Percentiles rank a stretch among this genome's conserved stretches.
Evolutionary conservation across 2,113 vertebrate species (phyloP).

Genomic region (Paracanthobrama guichenoti): DNA sequence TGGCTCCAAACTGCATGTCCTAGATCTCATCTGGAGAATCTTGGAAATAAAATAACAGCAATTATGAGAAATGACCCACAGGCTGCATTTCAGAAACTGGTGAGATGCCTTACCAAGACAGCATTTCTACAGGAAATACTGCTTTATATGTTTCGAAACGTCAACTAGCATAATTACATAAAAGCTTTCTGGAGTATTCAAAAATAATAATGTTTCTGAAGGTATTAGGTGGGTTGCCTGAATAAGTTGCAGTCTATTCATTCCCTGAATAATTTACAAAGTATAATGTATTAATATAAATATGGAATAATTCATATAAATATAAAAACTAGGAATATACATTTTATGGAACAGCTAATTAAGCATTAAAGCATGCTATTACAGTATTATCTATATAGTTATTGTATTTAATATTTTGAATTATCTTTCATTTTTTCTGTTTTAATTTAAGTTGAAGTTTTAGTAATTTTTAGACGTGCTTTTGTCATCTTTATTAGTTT

Average conservation of each 20-base stretch:
- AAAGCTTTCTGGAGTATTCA: not conserved
- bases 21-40: not conserved
- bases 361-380: no score
- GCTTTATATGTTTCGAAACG: not conserved
- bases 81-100: not conserved
- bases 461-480: not conserved
- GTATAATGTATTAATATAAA: not conserved
- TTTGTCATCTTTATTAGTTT: not conserved
- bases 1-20: not conserved
- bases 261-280: no score
- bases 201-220: not conserved
- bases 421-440: not conserved
- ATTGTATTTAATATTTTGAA: not conserved
- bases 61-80: not conserved
- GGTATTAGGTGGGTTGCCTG: not conserved
- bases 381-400: not conserved
- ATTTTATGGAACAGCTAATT: no score
- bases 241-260: not conserved
- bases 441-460: not conserved
- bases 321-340: no score
- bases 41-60: conserved; percentile 4
- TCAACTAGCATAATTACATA: not conserved
- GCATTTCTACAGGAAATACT: not conserved
- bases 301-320: not conserved
- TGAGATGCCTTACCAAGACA: not conserved